Evolutionary conservation across 2,113 vertebrate genomes (phyloP), one percentile per base, ranked within the genome.

Genomic region (Hyperopisus bebe): DNA sequence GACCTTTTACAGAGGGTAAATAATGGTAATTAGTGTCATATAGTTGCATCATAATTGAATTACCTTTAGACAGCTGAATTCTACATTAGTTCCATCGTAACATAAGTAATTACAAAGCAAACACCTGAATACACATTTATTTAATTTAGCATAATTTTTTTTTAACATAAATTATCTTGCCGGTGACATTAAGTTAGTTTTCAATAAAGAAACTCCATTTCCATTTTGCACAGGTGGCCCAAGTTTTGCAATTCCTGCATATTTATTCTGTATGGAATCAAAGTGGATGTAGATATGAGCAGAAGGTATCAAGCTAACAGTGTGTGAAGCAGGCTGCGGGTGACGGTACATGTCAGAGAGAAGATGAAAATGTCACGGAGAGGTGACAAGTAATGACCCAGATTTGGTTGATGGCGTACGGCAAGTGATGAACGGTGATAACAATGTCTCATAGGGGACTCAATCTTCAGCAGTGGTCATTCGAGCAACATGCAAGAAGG

Each of bases 321-420:
- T 58, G 74, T 35, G 74, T 55, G 39, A 80, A 80, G 62, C 10
- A 11, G 19, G 24, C 27, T 11, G 50, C 9, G 86, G 51, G 74
- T 5, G 70, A 87, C 31, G 70, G 48, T 82, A 39, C 92, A 88
- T 88, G 88, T 86, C 93, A 91, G 50, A 27, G 50, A 39, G 88
- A 66, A 62, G 89, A 92, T 92, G 91, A 91, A 92, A 92, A 88
- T 66, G 35, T 90, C 92, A 88, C 46, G 19, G 89, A 88, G 90
- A 91, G 88, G 93, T 94, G 95, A 95, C 91, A 89, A 94, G 94
- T 94, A 94, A 93, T 93, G 94, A 93, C 91, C 94, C 86, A 90
- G 91, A 91, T 93, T 94, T 94, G 87, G 92, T 94, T 93, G 94
- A 95, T 94, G 93, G 92, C 21, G 35, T 92, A 89, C 90, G 93